A percentile compares a stretch with the other conserved stretches of the same genome.
Evolutionary conservation across 2,113 vertebrate species (phyloP).

Genomic region (Mobula hypostoma): DNA sequence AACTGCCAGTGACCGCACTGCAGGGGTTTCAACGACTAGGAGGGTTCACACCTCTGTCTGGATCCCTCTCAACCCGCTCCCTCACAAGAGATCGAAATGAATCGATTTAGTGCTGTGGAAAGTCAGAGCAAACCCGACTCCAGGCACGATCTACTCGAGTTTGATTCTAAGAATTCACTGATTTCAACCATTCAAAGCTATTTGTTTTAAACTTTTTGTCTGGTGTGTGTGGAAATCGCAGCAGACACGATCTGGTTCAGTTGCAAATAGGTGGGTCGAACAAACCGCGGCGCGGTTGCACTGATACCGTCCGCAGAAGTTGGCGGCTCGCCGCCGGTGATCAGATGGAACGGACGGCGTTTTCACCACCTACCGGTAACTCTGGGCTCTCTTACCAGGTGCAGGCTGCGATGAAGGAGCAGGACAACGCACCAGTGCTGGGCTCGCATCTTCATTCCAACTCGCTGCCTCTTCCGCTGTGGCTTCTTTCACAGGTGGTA

Average conservation of each 20-base stretch:
- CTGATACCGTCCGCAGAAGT: neutral
- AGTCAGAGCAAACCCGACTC: too few relatives aligned
- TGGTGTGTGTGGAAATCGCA: too few relatives aligned
- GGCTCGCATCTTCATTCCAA: neutral
- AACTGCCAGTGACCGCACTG: too few relatives aligned
- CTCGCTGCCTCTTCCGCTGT: neutral
- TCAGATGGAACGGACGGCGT: neutral
- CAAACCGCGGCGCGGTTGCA: neutral
- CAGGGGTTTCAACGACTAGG: neutral
- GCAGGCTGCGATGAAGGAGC: neutral
- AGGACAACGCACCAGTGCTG: neutral
- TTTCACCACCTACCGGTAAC: neutral
- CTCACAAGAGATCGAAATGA: neutral
- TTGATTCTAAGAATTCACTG: too few relatives aligned
- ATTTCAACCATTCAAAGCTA: too few relatives aligned
- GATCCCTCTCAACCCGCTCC: neutral
- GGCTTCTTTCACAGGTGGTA: neutral
- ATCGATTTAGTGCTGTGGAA: too few relatives aligned
- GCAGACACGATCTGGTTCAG: neutral
- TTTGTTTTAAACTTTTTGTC: too few relatives aligned
- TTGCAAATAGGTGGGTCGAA: neutral
- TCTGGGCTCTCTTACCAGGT: neutral
- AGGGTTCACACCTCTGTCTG: too few relatives aligned
- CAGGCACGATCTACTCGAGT: too few relatives aligned
- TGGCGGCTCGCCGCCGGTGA: too few relatives aligned